phyloP scores from a whole-genome alignment of 2,797 vertebrate genomes.

The Scomberomorus guttatus region DNA sequence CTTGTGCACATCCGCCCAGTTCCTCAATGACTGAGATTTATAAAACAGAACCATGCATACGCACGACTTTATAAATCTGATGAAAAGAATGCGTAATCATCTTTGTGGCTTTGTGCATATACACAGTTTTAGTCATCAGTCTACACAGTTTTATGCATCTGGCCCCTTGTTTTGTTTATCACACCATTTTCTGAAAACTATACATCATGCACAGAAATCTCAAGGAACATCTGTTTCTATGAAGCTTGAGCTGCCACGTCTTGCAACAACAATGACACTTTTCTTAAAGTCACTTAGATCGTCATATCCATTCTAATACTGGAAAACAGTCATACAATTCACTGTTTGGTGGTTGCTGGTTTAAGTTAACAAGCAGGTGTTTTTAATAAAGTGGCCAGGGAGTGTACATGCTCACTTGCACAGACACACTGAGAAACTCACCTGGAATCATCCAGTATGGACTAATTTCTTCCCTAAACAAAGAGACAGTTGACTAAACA shows the following conservation, averaged over 20 bases:
- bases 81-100: too few relatives aligned
- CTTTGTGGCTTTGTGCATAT: too few relatives aligned
- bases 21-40: too few relatives aligned
- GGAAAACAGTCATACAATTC: neutral
- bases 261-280: neutral
- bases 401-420: constrained; percentile 1
- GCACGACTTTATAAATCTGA: too few relatives aligned
- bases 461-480: constrained; percentile 4
- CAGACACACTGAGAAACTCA: constrained; percentile 1
- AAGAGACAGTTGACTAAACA: constrained; percentile 15
- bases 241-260: neutral
- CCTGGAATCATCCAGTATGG: neutral
- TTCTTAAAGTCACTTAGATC: neutral
- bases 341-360: neutral
- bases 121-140: too few relatives aligned
- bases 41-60: too few relatives aligned
- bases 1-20: too few relatives aligned
- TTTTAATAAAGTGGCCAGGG: constrained; percentile 2
- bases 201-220: neutral
- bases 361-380: constrained; percentile 16
- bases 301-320: neutral
- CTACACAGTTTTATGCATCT: too few relatives aligned
- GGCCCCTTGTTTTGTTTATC: neutral
- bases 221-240: neutral
- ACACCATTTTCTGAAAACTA: neutral